Percentiles rank a stretch among this genome's conserved stretches.
Evolutionary conservation across 2,888 invertebrate genomes (phyloP).

Genomic region (Meliscaeva auricollis): DNA sequence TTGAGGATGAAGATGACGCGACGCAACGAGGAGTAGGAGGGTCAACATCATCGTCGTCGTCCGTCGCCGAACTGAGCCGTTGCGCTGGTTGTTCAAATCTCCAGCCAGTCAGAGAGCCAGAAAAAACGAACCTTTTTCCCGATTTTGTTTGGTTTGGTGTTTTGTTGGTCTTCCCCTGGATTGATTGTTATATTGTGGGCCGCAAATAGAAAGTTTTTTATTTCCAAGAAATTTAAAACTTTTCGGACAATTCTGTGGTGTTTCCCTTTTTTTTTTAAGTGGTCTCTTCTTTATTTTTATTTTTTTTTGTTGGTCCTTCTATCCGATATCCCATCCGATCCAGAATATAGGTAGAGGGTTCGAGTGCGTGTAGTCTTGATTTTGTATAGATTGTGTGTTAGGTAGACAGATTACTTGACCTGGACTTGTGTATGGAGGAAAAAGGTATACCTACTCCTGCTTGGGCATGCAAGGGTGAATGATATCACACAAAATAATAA

Average conservation of each 20-base stretch:
- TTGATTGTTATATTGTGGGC: constrained; percentile 62
- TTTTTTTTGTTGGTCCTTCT: constrained; percentile 43
- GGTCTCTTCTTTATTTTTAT: constrained; percentile 35
- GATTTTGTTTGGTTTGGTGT: constrained; percentile 22
- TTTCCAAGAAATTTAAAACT: constrained; percentile 84
- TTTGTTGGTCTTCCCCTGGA: constrained; percentile 38
- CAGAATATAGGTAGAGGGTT: background rate
- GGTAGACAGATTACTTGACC: constrained; percentile 71
- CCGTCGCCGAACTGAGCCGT: constrained; percentile 7
- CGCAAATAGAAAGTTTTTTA: constrained; percentile 78
- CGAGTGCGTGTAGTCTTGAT: constrained; percentile 10
- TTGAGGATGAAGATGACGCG: constrained; percentile 36
- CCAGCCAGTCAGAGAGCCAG: constrained; percentile 24
- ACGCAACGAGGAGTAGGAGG: constrained; percentile 63
- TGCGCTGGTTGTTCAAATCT: constrained; percentile 56
- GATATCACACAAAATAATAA: constrained; percentile 36
- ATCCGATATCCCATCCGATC: constrained; percentile 18
- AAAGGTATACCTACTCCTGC: constrained; percentile 1
- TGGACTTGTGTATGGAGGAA: constrained; percentile 11
- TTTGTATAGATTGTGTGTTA: constrained; percentile 34
- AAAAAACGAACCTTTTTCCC: constrained; percentile 60
- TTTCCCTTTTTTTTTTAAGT: constrained; percentile 69
- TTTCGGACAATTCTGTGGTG: constrained; percentile 77
- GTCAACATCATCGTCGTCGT: constrained; percentile 14
- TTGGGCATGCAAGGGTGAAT: constrained; percentile 4